Evolutionary conservation across 2,113 vertebrate species (phyloP).

Genomic region (Pteropus alecto): DNA sequence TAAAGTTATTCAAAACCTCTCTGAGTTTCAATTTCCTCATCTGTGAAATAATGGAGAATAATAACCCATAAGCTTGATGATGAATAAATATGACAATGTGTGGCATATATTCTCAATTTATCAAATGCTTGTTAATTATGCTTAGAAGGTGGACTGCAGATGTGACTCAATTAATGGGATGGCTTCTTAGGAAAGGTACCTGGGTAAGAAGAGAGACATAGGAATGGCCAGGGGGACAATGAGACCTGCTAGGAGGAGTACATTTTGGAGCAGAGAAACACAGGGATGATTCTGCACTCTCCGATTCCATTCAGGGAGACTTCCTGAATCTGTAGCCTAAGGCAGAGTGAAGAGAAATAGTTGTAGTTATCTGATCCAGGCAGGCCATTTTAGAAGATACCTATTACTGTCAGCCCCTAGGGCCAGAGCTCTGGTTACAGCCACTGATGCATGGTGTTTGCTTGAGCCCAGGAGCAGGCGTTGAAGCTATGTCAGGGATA

Average conservation of each 20-base stretch:
- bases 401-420: slow-evolving; percentile 48
- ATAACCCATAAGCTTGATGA: not conserved
- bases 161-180: not conserved
- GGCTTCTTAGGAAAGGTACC: not conserved
- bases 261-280: not conserved
- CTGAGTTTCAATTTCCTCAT: not conserved
- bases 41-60: not conserved
- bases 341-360: slow-evolving; percentile 34
- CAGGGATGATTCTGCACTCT: not conserved
- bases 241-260: not conserved
- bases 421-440: not conserved
- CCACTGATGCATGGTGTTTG: slow-evolving; percentile 41
- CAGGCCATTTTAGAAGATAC: not conserved
- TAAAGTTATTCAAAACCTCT: not conserved
- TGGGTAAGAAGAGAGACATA: not conserved
- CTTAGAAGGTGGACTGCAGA: not conserved
- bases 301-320: not conserved
- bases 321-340: not conserved
- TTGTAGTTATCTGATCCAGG: not conserved
- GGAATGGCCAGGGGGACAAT: not conserved
- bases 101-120: not conserved
- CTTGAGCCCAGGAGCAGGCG: not conserved
- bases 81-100: not conserved
- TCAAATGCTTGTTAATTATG: not conserved
- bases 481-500: not conserved